Evolutionary conservation across 2,113 vertebrate genomes (phyloP).

Genomic region (Tor tambroides): DNA sequence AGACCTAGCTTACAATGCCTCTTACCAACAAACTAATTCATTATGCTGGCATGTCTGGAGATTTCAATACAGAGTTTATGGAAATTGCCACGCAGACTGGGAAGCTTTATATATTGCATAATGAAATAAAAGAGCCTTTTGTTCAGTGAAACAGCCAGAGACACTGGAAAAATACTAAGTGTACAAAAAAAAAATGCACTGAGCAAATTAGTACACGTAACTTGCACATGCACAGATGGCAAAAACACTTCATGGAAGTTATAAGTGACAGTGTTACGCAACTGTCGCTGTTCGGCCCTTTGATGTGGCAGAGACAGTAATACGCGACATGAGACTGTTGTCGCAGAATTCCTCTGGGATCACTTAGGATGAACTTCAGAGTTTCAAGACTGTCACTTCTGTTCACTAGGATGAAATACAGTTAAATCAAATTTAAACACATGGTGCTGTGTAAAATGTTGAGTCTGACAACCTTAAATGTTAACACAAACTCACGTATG

Average conservation of each 20-base stretch:
- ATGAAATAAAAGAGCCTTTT: conserved; percentile 8
- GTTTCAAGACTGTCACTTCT: background rate
- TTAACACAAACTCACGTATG: too few relatives aligned
- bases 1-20: conserved; percentile 1
- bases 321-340: background rate
- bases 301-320: conserved; percentile 33
- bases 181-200: background rate
- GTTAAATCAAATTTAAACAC: background rate
- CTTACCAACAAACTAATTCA: conserved; percentile 6
- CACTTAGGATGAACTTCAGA: background rate
- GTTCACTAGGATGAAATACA: background rate
- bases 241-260: conserved; percentile 62
- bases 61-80: conserved; percentile 16
- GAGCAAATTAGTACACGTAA: conserved; percentile 68
- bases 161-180: conserved; percentile 29
- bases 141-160: conserved; percentile 14
- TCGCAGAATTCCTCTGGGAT: background rate
- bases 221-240: conserved; percentile 61
- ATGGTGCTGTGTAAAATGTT: too few relatives aligned
- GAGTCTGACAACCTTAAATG: too few relatives aligned
- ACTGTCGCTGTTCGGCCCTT: conserved; percentile 53
- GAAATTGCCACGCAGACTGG: conserved; percentile 4
- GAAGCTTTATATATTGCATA: conserved; percentile 24
- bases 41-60: conserved; percentile 20
- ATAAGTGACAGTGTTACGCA: conserved; percentile 69